phyloP scores from a whole-genome alignment of 2,888 invertebrate species.

The Marasmarcha lunaedactyla region DNA sequence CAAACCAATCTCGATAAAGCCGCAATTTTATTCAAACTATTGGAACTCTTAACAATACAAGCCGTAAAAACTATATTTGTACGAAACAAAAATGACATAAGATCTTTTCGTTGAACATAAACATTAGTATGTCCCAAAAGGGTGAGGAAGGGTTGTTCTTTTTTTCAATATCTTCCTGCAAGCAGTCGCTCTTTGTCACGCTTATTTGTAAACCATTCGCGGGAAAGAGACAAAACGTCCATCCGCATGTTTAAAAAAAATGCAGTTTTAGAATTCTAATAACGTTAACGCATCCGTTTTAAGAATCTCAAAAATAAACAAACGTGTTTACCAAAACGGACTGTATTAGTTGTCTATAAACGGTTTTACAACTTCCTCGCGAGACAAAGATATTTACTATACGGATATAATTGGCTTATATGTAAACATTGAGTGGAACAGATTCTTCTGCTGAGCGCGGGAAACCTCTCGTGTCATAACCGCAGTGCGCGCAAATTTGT shows the following conservation, averaged over 20 bases:
- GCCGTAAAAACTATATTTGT: too few species aligned
- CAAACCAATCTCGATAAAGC: neutral
- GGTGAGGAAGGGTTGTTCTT: conserved; percentile 66
- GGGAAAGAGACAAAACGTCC: conserved; percentile 8
- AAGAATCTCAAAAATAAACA: conserved; percentile 58
- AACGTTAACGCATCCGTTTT: conserved; percentile 63
- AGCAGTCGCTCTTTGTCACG: conserved; percentile 35
- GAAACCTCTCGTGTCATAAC: neutral
- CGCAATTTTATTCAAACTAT: too few species aligned
- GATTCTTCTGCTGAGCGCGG: conserved; percentile 17
- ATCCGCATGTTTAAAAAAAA: conserved; percentile 35
- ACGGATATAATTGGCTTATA: neutral
- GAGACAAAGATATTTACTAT: conserved; percentile 29
- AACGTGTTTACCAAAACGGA: conserved; percentile 28
- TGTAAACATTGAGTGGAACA: neutral
- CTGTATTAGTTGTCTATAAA: conserved; percentile 48
- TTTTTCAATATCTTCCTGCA: conserved; percentile 65
- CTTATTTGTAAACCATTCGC: conserved; percentile 13
- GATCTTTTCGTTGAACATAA: conserved; percentile 13
- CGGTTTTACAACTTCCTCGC: conserved; percentile 58
- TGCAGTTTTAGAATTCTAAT: conserved; percentile 63
- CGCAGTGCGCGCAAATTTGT: neutral
- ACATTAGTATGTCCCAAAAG: conserved; percentile 57
- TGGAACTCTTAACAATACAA: too few species aligned
- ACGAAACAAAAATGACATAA: neutral